Percentiles rank a stretch among this genome's conserved stretches.
phyloP scores from a whole-genome alignment of 2,888 invertebrate species.

The Scaptodrosophila latifasciaeformis region DNA sequence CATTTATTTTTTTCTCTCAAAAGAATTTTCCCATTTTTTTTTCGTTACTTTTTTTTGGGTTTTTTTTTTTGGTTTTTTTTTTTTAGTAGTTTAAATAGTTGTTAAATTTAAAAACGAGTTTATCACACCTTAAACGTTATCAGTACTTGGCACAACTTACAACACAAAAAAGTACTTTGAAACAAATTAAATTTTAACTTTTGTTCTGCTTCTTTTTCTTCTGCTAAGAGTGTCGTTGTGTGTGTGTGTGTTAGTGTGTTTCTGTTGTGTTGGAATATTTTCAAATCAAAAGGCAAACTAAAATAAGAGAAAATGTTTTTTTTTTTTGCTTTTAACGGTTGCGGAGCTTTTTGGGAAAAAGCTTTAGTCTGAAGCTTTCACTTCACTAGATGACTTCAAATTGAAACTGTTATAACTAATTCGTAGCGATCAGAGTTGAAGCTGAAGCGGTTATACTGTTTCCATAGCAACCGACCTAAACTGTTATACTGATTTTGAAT shows the following conservation, averaged over 20 bases:
- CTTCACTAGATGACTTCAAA: background rate
- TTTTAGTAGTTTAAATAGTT: conserved; percentile 60
- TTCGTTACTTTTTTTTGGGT: conserved; percentile 23
- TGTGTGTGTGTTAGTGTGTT: conserved; percentile 13
- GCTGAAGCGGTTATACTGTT: too few relatives aligned
- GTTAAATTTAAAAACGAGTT: conserved; percentile 69
- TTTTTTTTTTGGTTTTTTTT: conserved; percentile 36
- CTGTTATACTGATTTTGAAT: too few relatives aligned
- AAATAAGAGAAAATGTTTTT: background rate
- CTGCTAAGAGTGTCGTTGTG: too few relatives aligned
- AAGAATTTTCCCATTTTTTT: conserved; percentile 17
- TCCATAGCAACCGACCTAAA: too few relatives aligned
- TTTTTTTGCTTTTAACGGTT: too few relatives aligned
- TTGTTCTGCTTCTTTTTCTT: too few relatives aligned
- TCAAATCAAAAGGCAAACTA: background rate
- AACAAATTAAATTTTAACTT: conserved; percentile 45
- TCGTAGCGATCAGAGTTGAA: background rate
- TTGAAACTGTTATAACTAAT: background rate
- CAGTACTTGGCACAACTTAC: conserved; percentile 76
- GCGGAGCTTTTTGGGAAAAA: too few relatives aligned
- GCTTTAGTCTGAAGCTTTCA: too few relatives aligned
- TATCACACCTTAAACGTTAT: conserved; percentile 75
- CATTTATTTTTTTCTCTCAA: conserved; percentile 5
- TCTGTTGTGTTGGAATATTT: background rate
- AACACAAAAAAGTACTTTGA: conserved; percentile 64